Percentiles rank a stretch among this genome's conserved stretches.
phyloP scores from a whole-genome alignment of 1,140 invertebrate genomes.

The Ruditapes philippinarum region DNA sequence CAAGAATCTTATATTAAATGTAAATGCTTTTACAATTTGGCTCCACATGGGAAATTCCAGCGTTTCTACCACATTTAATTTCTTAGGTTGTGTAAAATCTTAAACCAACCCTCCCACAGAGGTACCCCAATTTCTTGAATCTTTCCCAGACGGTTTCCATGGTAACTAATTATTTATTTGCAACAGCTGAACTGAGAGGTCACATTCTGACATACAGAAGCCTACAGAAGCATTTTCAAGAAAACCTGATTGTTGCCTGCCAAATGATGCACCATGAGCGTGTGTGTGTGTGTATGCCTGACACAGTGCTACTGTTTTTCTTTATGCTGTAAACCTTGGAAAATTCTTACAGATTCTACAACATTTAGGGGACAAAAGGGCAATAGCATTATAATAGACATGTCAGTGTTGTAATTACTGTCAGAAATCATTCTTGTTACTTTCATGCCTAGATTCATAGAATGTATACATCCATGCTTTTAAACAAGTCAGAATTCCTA shows the following conservation, averaged over 20 bases:
- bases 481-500: no score
- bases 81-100: not conserved
- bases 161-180: constrained; percentile 54
- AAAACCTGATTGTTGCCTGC: constrained; percentile 24
- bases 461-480: no score
- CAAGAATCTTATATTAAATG: constrained; percentile 16
- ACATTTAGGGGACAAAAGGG: not conserved
- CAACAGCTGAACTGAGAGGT: constrained; percentile 40
- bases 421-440: no score
- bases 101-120: constrained; percentile 1
- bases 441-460: no score
- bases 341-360: not conserved
- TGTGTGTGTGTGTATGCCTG: not conserved
- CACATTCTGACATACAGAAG: constrained; percentile 44
- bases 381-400: not conserved
- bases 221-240: not conserved
- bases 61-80: not conserved
- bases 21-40: not conserved
- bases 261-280: constrained; percentile 43
- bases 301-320: not conserved
- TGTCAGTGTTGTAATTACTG: not conserved
- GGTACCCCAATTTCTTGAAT: constrained; percentile 11
- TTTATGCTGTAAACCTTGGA: constrained; percentile 18
- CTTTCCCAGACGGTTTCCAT: constrained; percentile 29
- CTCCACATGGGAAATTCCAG: not conserved